A percentile compares a stretch with the other conserved stretches of the same genome.
phyloP scores from a whole-genome alignment of 1,140 invertebrate genomes.

The Venturia canescens region DNA sequence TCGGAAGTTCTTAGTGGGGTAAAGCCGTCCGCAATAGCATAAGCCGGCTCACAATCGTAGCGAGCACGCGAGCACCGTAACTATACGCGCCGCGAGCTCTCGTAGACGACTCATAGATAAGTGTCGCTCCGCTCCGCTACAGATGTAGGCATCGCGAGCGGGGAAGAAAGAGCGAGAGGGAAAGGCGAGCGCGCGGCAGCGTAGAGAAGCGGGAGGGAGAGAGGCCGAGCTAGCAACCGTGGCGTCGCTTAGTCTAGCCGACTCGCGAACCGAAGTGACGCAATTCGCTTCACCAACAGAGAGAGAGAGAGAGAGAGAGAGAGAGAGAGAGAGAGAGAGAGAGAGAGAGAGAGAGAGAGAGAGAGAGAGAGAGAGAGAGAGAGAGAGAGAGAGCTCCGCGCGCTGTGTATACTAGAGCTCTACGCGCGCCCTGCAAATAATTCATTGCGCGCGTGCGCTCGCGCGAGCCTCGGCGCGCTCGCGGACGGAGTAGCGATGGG shows the following conservation, averaged over 20 bases:
- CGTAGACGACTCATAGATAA: slow-evolving; percentile 18
- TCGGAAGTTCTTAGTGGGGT: slow-evolving; percentile 13
- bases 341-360: too few species aligned
- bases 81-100: not conserved
- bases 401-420: slow-evolving; percentile 5
- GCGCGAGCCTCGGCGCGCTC: slow-evolving; percentile 13
- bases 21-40: not conserved
- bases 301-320: too few species aligned
- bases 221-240: slow-evolving; percentile 30
- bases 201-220: not conserved
- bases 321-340: too few species aligned
- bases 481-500: slow-evolving; percentile 24
- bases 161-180: not conserved
- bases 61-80: not conserved
- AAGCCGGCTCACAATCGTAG: slow-evolving; percentile 18
- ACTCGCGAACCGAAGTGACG: slow-evolving; percentile 40
- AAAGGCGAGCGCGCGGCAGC: not conserved
- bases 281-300: slow-evolving; percentile 11
- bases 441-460: slow-evolving; percentile 35
- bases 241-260: slow-evolving; percentile 58
- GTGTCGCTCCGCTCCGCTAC: not conserved
- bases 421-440: slow-evolving; percentile 55
- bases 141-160: slow-evolving; percentile 27
- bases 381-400: slow-evolving; percentile 2
- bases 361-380: too few species aligned